phyloP scores from a whole-genome alignment of 2,888 invertebrate species.

The Bugula neritina region DNA sequence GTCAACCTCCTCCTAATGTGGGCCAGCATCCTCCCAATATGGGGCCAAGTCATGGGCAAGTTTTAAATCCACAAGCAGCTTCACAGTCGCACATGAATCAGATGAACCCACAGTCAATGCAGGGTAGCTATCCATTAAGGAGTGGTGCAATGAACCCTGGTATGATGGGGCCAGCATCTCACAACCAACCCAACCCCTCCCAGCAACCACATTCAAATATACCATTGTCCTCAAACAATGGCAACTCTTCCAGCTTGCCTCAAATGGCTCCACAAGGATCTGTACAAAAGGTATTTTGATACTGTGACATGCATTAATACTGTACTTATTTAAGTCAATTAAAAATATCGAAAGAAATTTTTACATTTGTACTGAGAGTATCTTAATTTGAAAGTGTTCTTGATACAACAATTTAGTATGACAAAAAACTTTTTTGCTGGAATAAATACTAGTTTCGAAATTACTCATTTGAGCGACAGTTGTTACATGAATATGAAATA shows the following conservation, averaged over 20 bases:
- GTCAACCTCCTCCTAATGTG: too few species aligned
- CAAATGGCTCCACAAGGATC: slow-evolving; percentile 9
- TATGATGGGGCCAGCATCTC: background rate
- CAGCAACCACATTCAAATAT: background rate
- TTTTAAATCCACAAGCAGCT: background rate
- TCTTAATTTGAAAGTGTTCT: too few species aligned
- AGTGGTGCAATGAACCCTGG: background rate
- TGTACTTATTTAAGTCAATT: background rate
- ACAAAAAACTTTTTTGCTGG: too few species aligned
- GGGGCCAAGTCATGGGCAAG: too few species aligned
- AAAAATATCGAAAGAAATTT: background rate
- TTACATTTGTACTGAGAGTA: background rate
- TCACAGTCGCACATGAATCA: background rate
- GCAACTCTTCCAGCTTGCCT: background rate
- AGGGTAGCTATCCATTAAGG: background rate
- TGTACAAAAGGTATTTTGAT: slow-evolving; percentile 22
- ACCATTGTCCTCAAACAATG: background rate
- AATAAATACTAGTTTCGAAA: too few species aligned
- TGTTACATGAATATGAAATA: too few species aligned
- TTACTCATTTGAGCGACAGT: too few species aligned
- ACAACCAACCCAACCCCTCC: background rate
- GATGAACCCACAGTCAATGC: slow-evolving; percentile 3
- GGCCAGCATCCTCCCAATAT: too few species aligned
- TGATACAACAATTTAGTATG: too few species aligned
- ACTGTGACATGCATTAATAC: background rate